Conservation (phyloP, 2,797 vertebrate species). For the Dromococcyx pavoninus region DNA sequence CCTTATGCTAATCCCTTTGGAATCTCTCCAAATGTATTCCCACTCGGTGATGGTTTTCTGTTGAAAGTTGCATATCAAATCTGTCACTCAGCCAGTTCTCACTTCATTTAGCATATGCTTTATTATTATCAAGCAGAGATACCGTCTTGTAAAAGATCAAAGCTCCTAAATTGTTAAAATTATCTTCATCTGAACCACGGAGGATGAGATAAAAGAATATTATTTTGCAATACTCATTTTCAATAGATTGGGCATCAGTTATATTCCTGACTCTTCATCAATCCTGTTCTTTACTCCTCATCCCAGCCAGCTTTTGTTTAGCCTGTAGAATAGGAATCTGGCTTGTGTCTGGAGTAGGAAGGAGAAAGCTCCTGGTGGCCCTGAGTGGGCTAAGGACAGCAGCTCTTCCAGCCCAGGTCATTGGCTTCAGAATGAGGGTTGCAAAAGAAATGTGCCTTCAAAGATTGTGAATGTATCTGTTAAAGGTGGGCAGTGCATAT, state of each 20-base stretch:
- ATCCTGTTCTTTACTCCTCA: background rate
- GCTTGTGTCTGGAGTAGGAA: background rate
- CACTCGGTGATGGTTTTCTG: slow-evolving; percentile 19
- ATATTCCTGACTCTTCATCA: background rate
- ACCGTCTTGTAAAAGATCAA: background rate
- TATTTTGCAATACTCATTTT: background rate
- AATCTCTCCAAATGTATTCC: slow-evolving; percentile 20
- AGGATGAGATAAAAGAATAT: background rate
- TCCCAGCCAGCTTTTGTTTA: background rate
- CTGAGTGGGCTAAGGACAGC: background rate
- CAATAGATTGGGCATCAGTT: background rate
- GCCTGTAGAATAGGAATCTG: background rate
- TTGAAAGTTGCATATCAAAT: slow-evolving; percentile 39
- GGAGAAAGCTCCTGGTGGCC: background rate
- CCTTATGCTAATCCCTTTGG: background rate
- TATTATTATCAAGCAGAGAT: slow-evolving; percentile 22
- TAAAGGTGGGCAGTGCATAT: background rate
- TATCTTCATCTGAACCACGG: background rate
- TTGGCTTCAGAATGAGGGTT: background rate
- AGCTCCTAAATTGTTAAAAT: slow-evolving; percentile 23
- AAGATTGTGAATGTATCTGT: background rate
- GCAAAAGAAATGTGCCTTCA: background rate
- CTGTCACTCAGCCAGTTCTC: slow-evolving; percentile 48
- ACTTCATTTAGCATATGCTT: slow-evolving; percentile 37
- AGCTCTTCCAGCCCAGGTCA: background rate